Conservation (phyloP, 2,888 invertebrate genomes). For the Ophion obscuratus region DNA sequence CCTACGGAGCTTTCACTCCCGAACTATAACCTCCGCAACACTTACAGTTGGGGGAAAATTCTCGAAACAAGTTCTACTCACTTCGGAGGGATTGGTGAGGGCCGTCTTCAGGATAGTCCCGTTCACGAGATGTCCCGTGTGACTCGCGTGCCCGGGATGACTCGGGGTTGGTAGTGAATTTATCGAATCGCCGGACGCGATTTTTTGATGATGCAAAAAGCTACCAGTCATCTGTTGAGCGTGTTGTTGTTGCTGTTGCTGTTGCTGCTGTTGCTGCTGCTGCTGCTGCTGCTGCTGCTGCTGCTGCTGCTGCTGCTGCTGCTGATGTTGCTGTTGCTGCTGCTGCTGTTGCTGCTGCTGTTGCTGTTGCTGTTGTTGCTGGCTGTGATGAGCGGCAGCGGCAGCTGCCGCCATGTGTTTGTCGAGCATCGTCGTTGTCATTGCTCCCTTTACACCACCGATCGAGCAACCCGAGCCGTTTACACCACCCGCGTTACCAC, state of each 20-base stretch:
- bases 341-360: too few species aligned
- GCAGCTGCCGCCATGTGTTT: slow-evolving; percentile 83
- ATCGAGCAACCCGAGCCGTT: slow-evolving; percentile 80
- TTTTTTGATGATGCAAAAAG: slow-evolving; percentile 83
- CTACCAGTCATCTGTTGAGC: slow-evolving; percentile 79
- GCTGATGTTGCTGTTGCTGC: too few species aligned
- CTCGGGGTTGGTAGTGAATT: slow-evolving; percentile 81
- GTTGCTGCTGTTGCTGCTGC: too few species aligned
- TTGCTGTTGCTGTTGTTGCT: slow-evolving; percentile 77
- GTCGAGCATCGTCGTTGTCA: slow-evolving; percentile 81
- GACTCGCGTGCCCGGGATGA: slow-evolving; percentile 84
- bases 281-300: slow-evolving; percentile 70
- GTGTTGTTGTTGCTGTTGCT: slow-evolving; percentile 84
- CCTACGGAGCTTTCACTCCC: too few species aligned
- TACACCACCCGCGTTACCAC: slow-evolving; percentile 80
- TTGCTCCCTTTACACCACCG: slow-evolving; percentile 77
- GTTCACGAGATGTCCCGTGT: slow-evolving; percentile 92
- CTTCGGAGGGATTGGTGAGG: slow-evolving; percentile 96
- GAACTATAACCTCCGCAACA: too few species aligned
- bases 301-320: slow-evolving; percentile 77
- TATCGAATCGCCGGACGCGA: slow-evolving; percentile 79
- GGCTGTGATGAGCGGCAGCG: slow-evolving; percentile 83
- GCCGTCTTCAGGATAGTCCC: slow-evolving; percentile 97
- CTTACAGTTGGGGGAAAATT: neutral
- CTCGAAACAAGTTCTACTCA: slow-evolving; percentile 76